Conservation (phyloP, 2,888 invertebrate genomes). For the Malthinus flaveolus region DNA sequence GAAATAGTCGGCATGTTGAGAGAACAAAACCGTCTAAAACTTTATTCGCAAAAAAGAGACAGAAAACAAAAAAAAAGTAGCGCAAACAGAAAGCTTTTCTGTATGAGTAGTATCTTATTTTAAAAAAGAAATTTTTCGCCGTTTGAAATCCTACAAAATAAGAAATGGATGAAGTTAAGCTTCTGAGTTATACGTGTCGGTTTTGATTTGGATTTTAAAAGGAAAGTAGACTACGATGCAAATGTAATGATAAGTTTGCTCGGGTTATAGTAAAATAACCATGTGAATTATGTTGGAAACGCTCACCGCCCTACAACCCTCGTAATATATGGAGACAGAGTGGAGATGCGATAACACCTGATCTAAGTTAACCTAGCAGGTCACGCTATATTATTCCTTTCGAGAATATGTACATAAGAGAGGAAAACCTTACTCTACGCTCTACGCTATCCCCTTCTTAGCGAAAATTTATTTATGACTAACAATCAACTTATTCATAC, state of each 20-base stretch:
- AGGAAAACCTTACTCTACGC: not conserved
- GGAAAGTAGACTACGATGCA: conserved; percentile 25
- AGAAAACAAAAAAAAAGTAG: conserved; percentile 28
- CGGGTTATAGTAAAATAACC: conserved; percentile 35
- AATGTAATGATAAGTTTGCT: conserved; percentile 40
- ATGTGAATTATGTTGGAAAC: conserved; percentile 43
- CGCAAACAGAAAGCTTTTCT: conserved; percentile 27
- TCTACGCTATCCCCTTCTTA: not conserved
- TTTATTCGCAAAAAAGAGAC: conserved; percentile 31
- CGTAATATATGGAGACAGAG: conserved; percentile 50
- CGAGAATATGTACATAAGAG: not conserved
- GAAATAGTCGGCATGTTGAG: conserved; percentile 22
- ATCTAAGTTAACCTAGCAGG: conserved; percentile 43
- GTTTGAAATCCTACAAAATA: conserved; percentile 37
- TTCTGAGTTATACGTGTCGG: conserved; percentile 31
- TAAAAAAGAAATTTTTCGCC: conserved; percentile 29
- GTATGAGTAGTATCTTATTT: conserved; percentile 34
- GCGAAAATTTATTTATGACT: not conserved
- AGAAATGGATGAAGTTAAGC: conserved; percentile 40
- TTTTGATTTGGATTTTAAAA: conserved; percentile 38
- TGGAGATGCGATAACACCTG: conserved; percentile 50
- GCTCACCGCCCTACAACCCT: conserved; percentile 36
- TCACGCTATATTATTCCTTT: conserved; percentile 36
- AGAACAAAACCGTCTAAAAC: conserved; percentile 28
- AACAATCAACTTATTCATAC: not conserved